A percentile compares a stretch with the other conserved stretches of the same genome.
These are phyloP conservation scores for Sebastes itinus DNA, from an alignment of 2,797 vertebrate genomes.

Conservation along the genomic window DNA sequence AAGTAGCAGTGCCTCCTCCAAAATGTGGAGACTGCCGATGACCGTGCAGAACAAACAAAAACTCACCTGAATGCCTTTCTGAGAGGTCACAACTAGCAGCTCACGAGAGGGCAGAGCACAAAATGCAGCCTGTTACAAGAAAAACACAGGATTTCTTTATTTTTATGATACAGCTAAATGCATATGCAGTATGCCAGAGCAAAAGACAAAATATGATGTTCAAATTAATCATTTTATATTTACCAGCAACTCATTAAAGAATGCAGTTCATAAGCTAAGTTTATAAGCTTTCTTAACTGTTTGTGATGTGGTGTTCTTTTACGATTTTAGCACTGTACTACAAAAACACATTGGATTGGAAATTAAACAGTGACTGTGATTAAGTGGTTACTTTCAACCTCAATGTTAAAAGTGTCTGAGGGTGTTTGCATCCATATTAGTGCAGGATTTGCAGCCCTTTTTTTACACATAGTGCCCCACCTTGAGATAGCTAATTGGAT, in stretches of 20 bases:
- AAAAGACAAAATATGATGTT: not conserved
- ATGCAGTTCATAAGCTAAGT: not conserved
- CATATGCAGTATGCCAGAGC: not conserved
- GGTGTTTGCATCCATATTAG: not conserved
- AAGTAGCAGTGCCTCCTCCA: not conserved
- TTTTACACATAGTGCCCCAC: not conserved
- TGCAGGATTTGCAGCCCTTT: not conserved
- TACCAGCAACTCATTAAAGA: not conserved
- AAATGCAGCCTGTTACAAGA: constrained; percentile 87
- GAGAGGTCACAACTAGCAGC: constrained; percentile 92
- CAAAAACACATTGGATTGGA: not conserved
- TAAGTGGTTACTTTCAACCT: not conserved
- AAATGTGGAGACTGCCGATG: not conserved
- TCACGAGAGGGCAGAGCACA: constrained; percentile 90
- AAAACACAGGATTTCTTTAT: not conserved
- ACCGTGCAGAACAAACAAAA: not conserved
- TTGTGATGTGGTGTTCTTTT: not conserved
- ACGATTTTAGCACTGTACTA: not conserved
- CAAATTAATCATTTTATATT: not conserved
- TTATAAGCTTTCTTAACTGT: not conserved
- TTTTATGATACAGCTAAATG: not conserved
- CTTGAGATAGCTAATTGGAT: no score
- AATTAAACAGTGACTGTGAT: not conserved
- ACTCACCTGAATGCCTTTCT: constrained; percentile 90
- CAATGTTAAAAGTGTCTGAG: not conserved